These are phyloP conservation scores for Dryobates pubescens DNA, from an alignment of 2,797 vertebrate species.

Conservation along the genomic window DNA sequence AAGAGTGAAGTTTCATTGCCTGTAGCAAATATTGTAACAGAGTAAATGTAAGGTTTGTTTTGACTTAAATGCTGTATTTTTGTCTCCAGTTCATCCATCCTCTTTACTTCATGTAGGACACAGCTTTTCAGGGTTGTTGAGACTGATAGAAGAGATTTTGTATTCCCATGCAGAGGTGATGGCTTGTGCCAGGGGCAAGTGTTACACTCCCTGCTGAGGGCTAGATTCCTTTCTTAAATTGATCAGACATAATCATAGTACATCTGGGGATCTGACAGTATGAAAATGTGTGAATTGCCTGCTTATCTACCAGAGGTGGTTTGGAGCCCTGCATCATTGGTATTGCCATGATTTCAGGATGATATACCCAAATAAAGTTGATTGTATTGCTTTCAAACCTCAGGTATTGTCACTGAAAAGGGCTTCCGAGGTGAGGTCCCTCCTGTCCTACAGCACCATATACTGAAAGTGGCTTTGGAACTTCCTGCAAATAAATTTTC, in stretches of 20 bases:
- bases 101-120: not conserved
- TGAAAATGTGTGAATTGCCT: not conserved
- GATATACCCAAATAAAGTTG: not conserved
- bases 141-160: not conserved
- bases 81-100: not conserved
- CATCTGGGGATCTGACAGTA: not conserved
- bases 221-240: not conserved
- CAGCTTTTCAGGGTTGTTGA: not conserved
- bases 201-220: not conserved
- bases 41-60: not conserved
- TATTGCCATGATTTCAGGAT: not conserved
- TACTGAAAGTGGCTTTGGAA: conserved; percentile 93
- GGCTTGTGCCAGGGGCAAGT: not conserved
- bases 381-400: not conserved
- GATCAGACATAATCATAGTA: not conserved
- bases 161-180: not conserved
- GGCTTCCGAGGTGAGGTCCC: conserved; percentile 84
- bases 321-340: not conserved
- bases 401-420: conserved; percentile 90
- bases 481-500: conserved; percentile 93
- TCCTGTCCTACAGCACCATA: conserved; percentile 89
- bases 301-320: not conserved
- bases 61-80: not conserved
- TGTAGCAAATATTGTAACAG: not conserved
- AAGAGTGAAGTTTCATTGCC: not conserved